Evolutionary conservation across 2,888 invertebrate genomes (phyloP), one percentile per base, ranked within the genome.

Genomic region (Onchidella celtica): DNA sequence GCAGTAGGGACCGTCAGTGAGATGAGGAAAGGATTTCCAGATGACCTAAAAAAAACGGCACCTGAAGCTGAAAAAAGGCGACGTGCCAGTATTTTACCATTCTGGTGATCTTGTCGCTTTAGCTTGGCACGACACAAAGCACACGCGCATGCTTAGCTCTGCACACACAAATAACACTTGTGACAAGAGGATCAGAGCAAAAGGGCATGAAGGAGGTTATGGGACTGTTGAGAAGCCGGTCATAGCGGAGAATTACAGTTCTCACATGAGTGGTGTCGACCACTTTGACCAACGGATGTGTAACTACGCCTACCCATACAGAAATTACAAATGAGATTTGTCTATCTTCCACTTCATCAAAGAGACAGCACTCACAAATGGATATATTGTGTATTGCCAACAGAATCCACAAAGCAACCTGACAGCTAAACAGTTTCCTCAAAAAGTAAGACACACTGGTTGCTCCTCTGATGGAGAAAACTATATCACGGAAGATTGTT

Each of bases 121-220:
- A 79, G 82, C 82, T 14, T 85, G 85, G 87, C 83, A 83, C n/a
- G 85, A 86, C 55, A 84, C 83, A 21, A 87, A 86, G 36, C 72
- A 84, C 9, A 84, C 83, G 6, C 21, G 27, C 34, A 32, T 79
- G 29, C 47, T 82, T 21, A 69, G 40, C 4, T 40, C 79, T 47
- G 68, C 63, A 47, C 79, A 82, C 63, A 47, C 38, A 27, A 63
- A 79, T 38, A 61, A 68, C 14, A 75, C 74, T 27, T 21, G 55
- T 38, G 66, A 63, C 32, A 74, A 73, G 66, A 57, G 69, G 47
- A 66, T 83, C 32, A 70, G 77, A 27, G 63, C 57, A 14, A 68
- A 68, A 55, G 63, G 29, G 21, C 14, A 40, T 29, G 66, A 47
- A 29, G 66, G 61, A 21, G 83, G 82, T 14, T 66, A 61, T 36